Conservation (phyloP, 1,140 invertebrate species). For the Olivierus martensii region DNA sequence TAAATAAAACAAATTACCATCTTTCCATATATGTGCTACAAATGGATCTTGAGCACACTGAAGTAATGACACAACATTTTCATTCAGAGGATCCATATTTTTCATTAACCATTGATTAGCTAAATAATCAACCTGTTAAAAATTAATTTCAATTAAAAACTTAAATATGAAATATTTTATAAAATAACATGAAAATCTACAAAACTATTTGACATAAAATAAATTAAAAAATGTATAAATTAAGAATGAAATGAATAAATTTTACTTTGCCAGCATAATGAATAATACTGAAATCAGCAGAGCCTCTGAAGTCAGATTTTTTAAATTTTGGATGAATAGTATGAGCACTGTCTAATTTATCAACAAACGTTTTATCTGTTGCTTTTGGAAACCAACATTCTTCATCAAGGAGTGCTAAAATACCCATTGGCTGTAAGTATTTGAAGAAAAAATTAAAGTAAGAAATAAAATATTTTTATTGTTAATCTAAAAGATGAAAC, state of each 20-base stretch:
- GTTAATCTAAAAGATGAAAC: too few relatives aligned
- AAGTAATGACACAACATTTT: conserved; percentile 95
- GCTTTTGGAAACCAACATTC: conserved; percentile 99
- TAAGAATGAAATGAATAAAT: neutral
- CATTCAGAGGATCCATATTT: conserved; percentile 99
- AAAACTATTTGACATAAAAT: too few relatives aligned
- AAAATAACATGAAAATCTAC: neutral
- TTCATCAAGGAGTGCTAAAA: conserved; percentile 94
- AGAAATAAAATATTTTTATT: too few relatives aligned
- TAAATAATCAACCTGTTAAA: conserved; percentile 71
- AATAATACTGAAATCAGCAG: conserved; percentile 92
- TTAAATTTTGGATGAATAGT: conserved; percentile 92
- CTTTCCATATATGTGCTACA: conserved; percentile 96
- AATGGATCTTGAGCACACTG: conserved; percentile 93
- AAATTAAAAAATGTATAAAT: neutral
- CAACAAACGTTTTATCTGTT: conserved; percentile 96
- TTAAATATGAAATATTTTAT: neutral
- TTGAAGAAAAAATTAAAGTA: too few relatives aligned
- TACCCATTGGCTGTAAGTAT: conserved; percentile 75
- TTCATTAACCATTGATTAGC: conserved; percentile 98
- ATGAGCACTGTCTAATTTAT: conserved; percentile 87
- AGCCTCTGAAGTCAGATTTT: conserved; percentile 92
- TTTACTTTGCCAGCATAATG: conserved; percentile 94
- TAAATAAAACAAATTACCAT: conserved; percentile 43
- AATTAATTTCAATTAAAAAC: conserved; percentile 1